Percentiles rank a stretch among this genome's conserved stretches.
phyloP scores from a whole-genome alignment of 2,113 vertebrate species.

The Nothobranchius furzeri region DNA sequence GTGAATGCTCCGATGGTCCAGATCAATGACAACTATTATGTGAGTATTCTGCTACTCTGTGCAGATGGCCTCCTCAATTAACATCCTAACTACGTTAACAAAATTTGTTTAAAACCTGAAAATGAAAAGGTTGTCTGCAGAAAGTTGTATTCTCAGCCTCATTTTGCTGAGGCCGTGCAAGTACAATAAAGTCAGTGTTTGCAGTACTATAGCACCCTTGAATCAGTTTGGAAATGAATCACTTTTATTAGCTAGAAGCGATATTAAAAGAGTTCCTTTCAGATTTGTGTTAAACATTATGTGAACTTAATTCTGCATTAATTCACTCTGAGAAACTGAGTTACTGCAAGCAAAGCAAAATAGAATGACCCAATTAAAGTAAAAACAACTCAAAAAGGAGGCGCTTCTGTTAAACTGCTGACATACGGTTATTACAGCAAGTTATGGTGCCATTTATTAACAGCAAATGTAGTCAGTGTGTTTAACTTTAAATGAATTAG shows the following conservation, averaged over 20 bases:
- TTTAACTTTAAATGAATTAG: conserved; percentile 12
- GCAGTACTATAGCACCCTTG: too few relatives aligned
- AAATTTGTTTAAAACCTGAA: conserved; percentile 41
- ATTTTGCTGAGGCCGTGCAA: too few relatives aligned
- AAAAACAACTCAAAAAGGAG: neutral
- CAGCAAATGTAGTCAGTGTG: neutral
- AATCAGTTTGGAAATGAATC: neutral
- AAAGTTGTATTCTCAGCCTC: neutral
- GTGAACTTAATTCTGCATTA: conserved; percentile 10
- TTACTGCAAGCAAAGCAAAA: conserved; percentile 22
- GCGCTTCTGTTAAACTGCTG: neutral
- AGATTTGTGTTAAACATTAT: conserved; percentile 9
- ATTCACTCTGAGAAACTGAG: neutral
- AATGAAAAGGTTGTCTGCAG: conserved; percentile 14
- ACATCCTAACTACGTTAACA: conserved; percentile 21
- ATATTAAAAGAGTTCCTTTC: conserved; percentile 8
- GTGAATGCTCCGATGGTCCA: conserved; percentile 99
- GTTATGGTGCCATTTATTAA: neutral
- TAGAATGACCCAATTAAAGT: conserved; percentile 27
- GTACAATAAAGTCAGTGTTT: too few relatives aligned
- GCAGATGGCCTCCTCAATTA: conserved; percentile 9
- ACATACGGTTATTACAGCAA: conserved; percentile 11
- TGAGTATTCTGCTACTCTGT: conserved; percentile 78
- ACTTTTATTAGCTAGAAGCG: conserved; percentile 3
- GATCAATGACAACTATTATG: conserved; percentile 98